Evolutionary conservation across 2,888 invertebrate species (phyloP), one percentile per base, ranked within the genome.

Genomic region (Ichneumoninae sp.): DNA sequence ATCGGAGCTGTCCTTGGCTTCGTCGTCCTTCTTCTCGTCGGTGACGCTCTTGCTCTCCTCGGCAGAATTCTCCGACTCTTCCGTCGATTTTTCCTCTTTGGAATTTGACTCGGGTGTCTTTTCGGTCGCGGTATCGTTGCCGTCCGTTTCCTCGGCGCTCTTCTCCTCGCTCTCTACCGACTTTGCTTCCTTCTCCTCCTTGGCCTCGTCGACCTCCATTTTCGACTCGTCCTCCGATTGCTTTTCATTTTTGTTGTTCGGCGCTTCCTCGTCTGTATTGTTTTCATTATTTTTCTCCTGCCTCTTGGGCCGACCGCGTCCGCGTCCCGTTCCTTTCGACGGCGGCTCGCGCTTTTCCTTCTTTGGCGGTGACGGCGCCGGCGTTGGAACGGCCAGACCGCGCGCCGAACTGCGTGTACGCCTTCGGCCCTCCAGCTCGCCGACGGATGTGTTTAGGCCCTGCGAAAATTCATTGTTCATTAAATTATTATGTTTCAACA

Each of bases 361-460:
- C 87, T 95, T 95, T 0, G 94, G 94, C 7, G 95, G 95, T 13
- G 93, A 91, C 1, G 95, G 95, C 26, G 94, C 94, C 8, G 95
- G 94, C n/a, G 95, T 94, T 3, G 95, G 93, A 22, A 94, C 92
- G 1, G 92, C 87, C 4, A 94, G 91, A 16, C 95, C 95, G 90
- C 95, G 94, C 22, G 95, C 95, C 50, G 95, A 94, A 75, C 95
- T 95, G 50, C 95, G 93, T 8, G 95, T 95, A 72, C 95, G 94
- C 84, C 95, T 94, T 85, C 95, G 93, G 4, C 95, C 95, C 87
- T 95, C 95, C 10, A 94, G 93, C 88, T 95, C 95, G 19, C 90
- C 93, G 13, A 89, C 91, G 3, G 94, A 83, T 78, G 91, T 94
- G 84, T 94, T 94, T 85, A 95, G 90, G 84, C 94, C 94, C 95